A percentile compares a stretch with the other conserved stretches of the same genome.
These are phyloP conservation scores for Saturnia pavonia DNA, from an alignment of 2,888 invertebrate species.

Conservation along the genomic window DNA sequence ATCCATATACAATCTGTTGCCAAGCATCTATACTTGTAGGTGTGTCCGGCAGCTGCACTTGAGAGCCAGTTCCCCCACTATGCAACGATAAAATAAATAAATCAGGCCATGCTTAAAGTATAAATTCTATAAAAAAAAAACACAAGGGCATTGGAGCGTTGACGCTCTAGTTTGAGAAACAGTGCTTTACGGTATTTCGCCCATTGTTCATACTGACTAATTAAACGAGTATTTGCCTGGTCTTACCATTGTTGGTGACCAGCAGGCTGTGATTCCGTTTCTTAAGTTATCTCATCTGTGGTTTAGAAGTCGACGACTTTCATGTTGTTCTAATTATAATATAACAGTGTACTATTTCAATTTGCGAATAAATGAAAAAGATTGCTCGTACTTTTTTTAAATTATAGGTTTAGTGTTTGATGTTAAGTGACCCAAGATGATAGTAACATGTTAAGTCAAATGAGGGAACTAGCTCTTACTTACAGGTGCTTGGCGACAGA, in stretches of 20 bases:
- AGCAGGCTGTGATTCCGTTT: conserved; percentile 46
- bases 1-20: too few relatives aligned
- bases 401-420: too few relatives aligned
- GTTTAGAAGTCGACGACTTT: conserved; percentile 16
- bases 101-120: too few relatives aligned
- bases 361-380: background rate
- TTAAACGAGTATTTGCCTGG: conserved; percentile 27
- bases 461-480: too few relatives aligned
- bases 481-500: too few relatives aligned
- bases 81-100: too few relatives aligned
- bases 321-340: background rate
- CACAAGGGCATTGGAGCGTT: background rate
- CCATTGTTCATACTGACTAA: conserved; percentile 34
- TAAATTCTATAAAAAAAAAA: background rate
- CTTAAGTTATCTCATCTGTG: conserved; percentile 17
- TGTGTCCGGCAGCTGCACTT: too few relatives aligned
- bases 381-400: too few relatives aligned
- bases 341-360: background rate
- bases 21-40: too few relatives aligned
- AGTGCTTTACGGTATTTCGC: conserved; percentile 28
- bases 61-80: too few relatives aligned
- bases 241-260: conserved; percentile 41
- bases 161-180: conserved; percentile 22
- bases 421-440: too few relatives aligned
- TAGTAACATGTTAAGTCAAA: too few relatives aligned